phyloP scores from a whole-genome alignment of 2,113 vertebrate species.

The Xiphophorus couchianus region DNA sequence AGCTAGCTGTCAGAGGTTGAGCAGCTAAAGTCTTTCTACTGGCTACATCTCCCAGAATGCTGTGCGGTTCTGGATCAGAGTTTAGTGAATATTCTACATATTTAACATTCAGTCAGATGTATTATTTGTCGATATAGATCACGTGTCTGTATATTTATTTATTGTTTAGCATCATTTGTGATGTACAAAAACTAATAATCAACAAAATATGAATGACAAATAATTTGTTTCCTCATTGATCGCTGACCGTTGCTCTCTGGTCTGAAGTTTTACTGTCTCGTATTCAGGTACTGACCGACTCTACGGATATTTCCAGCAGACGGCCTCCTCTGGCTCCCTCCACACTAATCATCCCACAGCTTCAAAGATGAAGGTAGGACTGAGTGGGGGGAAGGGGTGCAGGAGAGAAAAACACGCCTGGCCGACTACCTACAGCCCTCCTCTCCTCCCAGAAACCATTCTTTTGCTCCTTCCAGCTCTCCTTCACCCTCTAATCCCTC shows the following conservation, averaged over 20 bases:
- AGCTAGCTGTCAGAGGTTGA: no score
- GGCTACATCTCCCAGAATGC: no score
- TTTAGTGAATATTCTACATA: no score
- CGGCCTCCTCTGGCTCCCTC: slow-evolving; percentile 30
- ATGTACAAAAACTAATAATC: no score
- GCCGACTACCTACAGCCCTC: slow-evolving; percentile 57
- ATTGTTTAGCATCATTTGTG: no score
- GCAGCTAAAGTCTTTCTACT: no score
- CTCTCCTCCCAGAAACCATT: slow-evolving; percentile 67
- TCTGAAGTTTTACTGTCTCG: neutral
- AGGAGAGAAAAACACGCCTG: slow-evolving; percentile 61
- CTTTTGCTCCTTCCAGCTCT: slow-evolving; percentile 66
- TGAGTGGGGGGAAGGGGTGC: slow-evolving; percentile 46
- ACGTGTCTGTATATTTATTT: no score
- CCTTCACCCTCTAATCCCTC: slow-evolving; percentile 74
- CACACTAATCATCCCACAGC: slow-evolving; percentile 52
- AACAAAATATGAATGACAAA: neutral
- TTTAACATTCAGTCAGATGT: no score
- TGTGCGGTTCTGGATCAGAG: no score
- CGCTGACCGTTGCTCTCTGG: neutral
- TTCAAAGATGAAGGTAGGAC: slow-evolving; percentile 71
- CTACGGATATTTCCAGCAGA: slow-evolving; percentile 10
- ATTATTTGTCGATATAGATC: no score
- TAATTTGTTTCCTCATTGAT: neutral
- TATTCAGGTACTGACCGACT: slow-evolving; percentile 42